phyloP scores from a whole-genome alignment of 2,797 vertebrate species.

The Benthosema pterotum region DNA sequence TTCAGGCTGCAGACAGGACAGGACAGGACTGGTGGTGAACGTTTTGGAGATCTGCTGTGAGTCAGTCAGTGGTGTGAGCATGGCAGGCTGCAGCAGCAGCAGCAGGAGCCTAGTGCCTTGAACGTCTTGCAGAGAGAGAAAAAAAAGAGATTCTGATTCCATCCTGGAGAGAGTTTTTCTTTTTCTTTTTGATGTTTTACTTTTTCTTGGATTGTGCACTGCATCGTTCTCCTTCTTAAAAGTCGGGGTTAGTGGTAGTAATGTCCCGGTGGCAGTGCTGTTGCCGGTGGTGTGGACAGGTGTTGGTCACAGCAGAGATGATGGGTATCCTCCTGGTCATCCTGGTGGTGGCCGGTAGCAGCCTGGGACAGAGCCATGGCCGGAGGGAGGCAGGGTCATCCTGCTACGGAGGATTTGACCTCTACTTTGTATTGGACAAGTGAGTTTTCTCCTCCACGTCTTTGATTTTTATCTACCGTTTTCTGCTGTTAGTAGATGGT shows the following conservation, averaged over 20 bases:
- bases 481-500: background rate
- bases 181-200: slow-evolving; percentile 21
- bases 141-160: slow-evolving; percentile 10
- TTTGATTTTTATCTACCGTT: slow-evolving; percentile 28
- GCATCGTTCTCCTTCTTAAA: slow-evolving; percentile 20
- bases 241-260: slow-evolving; percentile 36
- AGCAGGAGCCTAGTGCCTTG: slow-evolving; percentile 33
- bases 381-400: slow-evolving; percentile 86
- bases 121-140: slow-evolving; percentile 22
- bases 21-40: too few relatives aligned
- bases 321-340: slow-evolving; percentile 76
- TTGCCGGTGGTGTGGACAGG: slow-evolving; percentile 62
- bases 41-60: slow-evolving; percentile 41
- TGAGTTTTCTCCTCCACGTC: slow-evolving; percentile 79
- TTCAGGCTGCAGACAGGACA: too few relatives aligned
- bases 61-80: too few relatives aligned
- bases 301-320: slow-evolving; percentile 64
- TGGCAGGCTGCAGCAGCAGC: slow-evolving; percentile 39
- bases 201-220: slow-evolving; percentile 21
- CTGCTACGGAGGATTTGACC: slow-evolving; percentile 97
- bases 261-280: slow-evolving; percentile 67
- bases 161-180: slow-evolving; percentile 15
- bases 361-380: slow-evolving; percentile 78
- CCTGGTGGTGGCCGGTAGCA: slow-evolving; percentile 72
- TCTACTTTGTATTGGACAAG: slow-evolving; percentile 99